These are phyloP conservation scores for Acestrorhynchus altus DNA, from an alignment of 2,797 vertebrate genomes.

Conservation along the genomic window DNA sequence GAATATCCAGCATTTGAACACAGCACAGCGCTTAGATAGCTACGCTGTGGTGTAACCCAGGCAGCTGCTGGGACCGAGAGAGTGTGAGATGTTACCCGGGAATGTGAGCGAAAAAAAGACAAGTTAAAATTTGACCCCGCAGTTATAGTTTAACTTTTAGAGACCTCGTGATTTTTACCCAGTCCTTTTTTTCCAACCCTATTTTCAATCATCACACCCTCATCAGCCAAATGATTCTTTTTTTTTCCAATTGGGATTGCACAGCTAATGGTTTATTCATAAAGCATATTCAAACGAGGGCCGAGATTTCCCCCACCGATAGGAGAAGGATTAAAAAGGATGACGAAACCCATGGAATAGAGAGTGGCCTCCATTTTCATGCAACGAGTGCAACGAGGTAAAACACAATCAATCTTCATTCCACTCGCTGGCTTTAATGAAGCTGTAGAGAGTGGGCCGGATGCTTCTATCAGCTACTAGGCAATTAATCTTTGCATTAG, in stretches of 20 bases:
- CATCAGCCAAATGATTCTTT: conserved; percentile 57
- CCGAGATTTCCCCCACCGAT: conserved; percentile 65
- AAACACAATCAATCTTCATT: conserved; percentile 63
- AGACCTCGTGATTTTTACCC: conserved; percentile 26
- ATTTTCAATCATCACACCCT: conserved; percentile 58
- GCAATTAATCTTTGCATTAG: conserved; percentile 69
- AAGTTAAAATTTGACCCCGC: background rate
- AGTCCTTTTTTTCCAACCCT: conserved; percentile 44
- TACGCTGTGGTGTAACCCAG: background rate
- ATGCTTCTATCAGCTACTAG: conserved; percentile 59
- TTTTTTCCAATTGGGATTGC: conserved; percentile 48
- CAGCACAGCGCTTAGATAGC: conserved; percentile 52
- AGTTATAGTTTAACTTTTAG: background rate
- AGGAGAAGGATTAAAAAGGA: conserved; percentile 67
- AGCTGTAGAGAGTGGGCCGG: conserved; percentile 54
- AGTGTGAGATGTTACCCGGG: background rate
- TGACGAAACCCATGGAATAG: conserved; percentile 42
- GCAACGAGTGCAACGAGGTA: conserved; percentile 40
- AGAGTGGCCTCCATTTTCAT: conserved; percentile 46
- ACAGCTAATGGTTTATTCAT: conserved; percentile 70
- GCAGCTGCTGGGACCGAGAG: background rate
- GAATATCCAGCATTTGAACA: conserved; percentile 58
- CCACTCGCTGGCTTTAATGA: conserved; percentile 54
- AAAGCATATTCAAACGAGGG: conserved; percentile 64
- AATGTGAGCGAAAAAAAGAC: background rate